Percentiles rank a stretch among this genome's conserved stretches.
These are phyloP conservation scores for Osmerus eperlanus DNA, from an alignment of 2,113 vertebrate genomes.

Conservation along the genomic window DNA sequence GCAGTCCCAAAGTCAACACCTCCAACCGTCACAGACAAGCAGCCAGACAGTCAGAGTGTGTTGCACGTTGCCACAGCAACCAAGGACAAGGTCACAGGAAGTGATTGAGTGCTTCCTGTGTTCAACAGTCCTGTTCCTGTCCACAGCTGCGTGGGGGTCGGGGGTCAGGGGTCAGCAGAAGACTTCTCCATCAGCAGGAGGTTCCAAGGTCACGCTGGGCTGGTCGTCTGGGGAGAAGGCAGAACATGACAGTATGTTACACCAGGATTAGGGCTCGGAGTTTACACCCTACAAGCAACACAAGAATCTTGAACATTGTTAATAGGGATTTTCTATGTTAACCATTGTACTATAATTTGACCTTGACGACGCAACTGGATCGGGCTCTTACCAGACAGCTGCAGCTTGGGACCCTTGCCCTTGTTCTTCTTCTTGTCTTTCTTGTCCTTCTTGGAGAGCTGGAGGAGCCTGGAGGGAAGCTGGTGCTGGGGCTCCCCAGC, in stretches of 20 bases:
- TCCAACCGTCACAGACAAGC: background rate
- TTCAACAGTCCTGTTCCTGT: background rate
- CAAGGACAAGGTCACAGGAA: conserved; percentile 15
- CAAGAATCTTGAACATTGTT: too few species aligned
- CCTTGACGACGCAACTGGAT: background rate
- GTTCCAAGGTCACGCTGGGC: conserved; percentile 56
- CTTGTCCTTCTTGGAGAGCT: conserved; percentile 85
- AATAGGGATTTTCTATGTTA: too few species aligned
- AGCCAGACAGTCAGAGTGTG: background rate
- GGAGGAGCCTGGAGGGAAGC: conserved; percentile 75
- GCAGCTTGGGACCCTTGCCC: conserved; percentile 56
- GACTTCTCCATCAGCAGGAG: conserved; percentile 76
- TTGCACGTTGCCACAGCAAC: background rate
- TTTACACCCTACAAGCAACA: too few species aligned
- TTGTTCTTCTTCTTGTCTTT: conserved; percentile 88
- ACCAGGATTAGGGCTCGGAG: too few species aligned
- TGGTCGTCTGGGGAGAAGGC: conserved; percentile 28
- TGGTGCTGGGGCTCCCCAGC: conserved; percentile 74
- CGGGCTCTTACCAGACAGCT: background rate
- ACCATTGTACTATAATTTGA: too few species aligned
- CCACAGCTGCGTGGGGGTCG: background rate
- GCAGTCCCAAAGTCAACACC: background rate
- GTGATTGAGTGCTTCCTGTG: conserved; percentile 18
- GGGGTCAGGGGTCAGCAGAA: conserved; percentile 61
- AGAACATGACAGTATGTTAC: background rate